phyloP scores from a whole-genome alignment of 2,797 vertebrate species.

The Phrynocephalus vlangalii region DNA sequence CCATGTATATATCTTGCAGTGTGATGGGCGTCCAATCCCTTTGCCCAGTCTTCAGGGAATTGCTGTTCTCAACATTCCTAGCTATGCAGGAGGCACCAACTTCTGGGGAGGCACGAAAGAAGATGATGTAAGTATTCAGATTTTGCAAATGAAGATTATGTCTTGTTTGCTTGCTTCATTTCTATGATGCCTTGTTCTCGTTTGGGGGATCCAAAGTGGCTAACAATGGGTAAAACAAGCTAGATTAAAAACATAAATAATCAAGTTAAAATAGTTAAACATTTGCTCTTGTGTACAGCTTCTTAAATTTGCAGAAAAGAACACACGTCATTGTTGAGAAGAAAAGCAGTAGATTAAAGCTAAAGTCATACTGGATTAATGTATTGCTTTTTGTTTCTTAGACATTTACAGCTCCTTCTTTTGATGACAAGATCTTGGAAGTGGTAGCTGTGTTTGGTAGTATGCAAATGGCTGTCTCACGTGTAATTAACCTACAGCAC shows the following conservation, averaged over 20 bases:
- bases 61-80: slow-evolving; percentile 96
- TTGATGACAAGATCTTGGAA: slow-evolving; percentile 96
- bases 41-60: slow-evolving; percentile 97
- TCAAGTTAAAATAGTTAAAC: no score
- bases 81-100: slow-evolving; percentile 97
- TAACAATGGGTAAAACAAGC: no score
- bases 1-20: slow-evolving; percentile 73
- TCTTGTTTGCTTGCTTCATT: not conserved
- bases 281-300: not conserved
- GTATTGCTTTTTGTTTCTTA: slow-evolving; percentile 66
- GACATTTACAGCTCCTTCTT: slow-evolving; percentile 95
- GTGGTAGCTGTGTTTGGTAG: slow-evolving; percentile 97
- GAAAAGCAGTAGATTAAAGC: slow-evolving; percentile 12
- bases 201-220: no score
- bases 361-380: slow-evolving; percentile 24
- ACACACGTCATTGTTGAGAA: not conserved
- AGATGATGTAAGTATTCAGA: slow-evolving; percentile 86
- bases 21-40: slow-evolving; percentile 92
- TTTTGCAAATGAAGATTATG: not conserved
- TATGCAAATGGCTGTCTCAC: slow-evolving; percentile 98
- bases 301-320: not conserved
- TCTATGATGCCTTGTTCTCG: no score
- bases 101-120: slow-evolving; percentile 99
- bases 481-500: slow-evolving; percentile 95
- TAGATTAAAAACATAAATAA: no score